A percentile compares a stretch with the other conserved stretches of the same genome.
These are phyloP conservation scores for Python bivittatus DNA, from an alignment of 2,113 vertebrate genomes.

Conservation along the genomic window DNA sequence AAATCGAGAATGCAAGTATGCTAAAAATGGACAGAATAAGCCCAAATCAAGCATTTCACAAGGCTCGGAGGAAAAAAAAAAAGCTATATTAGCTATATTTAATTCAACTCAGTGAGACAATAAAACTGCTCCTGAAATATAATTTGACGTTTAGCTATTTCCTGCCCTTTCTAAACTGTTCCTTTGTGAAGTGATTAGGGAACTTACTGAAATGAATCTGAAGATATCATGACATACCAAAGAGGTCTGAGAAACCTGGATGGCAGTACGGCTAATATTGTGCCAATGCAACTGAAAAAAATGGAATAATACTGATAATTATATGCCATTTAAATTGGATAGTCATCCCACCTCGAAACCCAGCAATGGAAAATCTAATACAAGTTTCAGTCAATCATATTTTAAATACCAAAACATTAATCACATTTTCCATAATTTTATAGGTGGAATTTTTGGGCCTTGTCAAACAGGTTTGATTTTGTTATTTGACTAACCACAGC, in stretches of 20 bases:
- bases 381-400: not conserved
- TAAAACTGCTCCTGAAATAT: not conserved
- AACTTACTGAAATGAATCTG: not conserved
- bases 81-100: not conserved
- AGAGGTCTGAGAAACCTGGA: not conserved
- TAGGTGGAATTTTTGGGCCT: not conserved
- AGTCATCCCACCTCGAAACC: not conserved
- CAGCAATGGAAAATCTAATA: conserved; percentile 3
- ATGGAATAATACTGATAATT: not conserved
- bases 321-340: not conserved
- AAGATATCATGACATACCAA: not conserved
- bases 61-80: not conserved
- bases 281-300: not conserved
- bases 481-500: not conserved
- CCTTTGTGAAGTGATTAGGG: not conserved
- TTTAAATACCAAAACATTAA: conserved; percentile 13
- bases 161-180: not conserved
- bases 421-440: not conserved
- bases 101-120: not conserved
- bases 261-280: not conserved
- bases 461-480: conserved; percentile 1
- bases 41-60: not conserved
- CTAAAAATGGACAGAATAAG: not conserved
- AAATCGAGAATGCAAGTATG: not conserved
- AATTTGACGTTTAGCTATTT: not conserved